Conservation (phyloP, 2,888 invertebrate species). For the Eueremaeus valkanovi region DNA sequence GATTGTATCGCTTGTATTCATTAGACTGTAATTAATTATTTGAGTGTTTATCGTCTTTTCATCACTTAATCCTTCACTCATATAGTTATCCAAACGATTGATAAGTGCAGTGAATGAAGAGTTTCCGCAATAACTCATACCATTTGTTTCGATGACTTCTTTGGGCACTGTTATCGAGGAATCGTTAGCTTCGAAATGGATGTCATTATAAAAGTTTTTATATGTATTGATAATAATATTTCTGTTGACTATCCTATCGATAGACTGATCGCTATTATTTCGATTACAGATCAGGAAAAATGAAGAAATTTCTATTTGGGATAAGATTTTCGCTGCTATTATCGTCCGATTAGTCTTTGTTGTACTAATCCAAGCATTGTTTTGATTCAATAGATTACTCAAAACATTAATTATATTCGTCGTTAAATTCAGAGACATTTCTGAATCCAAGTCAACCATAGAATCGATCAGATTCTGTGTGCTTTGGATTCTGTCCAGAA, state of each 20-base stretch:
- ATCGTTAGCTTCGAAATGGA: not conserved
- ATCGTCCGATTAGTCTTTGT: not conserved
- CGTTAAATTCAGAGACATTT: not conserved
- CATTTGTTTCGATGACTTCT: not conserved
- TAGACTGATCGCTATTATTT: not conserved
- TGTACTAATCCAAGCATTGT: not conserved
- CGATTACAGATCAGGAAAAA: not conserved
- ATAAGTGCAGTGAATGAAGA: not conserved
- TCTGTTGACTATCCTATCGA: not conserved
- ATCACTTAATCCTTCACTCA: not conserved
- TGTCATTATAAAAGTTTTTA: not conserved
- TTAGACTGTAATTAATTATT: not conserved
- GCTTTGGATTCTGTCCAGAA: not conserved
- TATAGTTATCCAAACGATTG: not conserved
- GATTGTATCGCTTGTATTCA: not conserved
- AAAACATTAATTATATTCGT: not conserved
- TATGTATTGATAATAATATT: not conserved
- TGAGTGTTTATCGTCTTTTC: not conserved
- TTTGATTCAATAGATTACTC: slow-evolving; percentile 5
- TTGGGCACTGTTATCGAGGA: not conserved
- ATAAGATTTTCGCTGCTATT: not conserved
- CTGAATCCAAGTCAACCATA: not conserved
- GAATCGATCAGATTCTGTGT: not conserved
- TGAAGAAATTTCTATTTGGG: not conserved
- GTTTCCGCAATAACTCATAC: not conserved